phyloP scores from a whole-genome alignment of 2,797 vertebrate species.

The Sparidentex hasta region DNA sequence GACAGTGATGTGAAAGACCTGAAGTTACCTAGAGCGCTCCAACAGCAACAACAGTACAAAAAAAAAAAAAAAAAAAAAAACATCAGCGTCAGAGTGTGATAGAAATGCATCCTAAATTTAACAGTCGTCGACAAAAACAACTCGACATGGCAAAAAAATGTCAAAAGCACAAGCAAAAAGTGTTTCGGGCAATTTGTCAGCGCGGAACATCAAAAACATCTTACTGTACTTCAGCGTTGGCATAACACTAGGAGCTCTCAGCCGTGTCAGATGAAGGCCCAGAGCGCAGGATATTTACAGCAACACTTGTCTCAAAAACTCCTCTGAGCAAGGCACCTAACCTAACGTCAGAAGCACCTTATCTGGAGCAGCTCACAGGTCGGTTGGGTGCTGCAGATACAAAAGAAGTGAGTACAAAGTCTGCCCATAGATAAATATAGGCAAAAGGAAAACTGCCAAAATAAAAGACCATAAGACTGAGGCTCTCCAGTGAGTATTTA shows the following conservation, averaged over 20 bases:
- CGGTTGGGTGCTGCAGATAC: not conserved
- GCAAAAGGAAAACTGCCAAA: constrained; percentile 49
- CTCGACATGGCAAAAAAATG: constrained; percentile 18
- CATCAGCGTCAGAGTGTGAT: constrained; percentile 33
- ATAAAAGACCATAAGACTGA: constrained; percentile 36
- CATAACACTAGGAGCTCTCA: not conserved
- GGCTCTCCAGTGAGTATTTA: constrained; percentile 61
- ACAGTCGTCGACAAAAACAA: constrained; percentile 50
- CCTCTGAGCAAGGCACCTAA: constrained; percentile 26
- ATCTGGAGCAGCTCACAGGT: constrained; percentile 6
- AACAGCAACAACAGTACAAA: not conserved
- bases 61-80: constrained; percentile 17
- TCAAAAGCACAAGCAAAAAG: constrained; percentile 24
- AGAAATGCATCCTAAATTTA: constrained; percentile 45
- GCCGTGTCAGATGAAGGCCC: not conserved
- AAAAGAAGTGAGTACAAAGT: not conserved
- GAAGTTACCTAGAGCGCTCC: constrained; percentile 37
- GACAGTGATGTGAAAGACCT: constrained; percentile 63
- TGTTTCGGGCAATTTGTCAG: constrained; percentile 51
- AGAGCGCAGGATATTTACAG: not conserved
- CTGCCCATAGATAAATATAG: constrained; percentile 29
- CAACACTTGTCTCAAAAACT: constrained; percentile 1
- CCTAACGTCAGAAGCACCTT: constrained; percentile 23
- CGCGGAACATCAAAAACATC: constrained; percentile 48
- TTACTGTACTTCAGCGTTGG: constrained; percentile 12